These are phyloP conservation scores for Antheraea pernyi DNA, from an alignment of 1,140 invertebrate species.

Conservation along the genomic window DNA sequence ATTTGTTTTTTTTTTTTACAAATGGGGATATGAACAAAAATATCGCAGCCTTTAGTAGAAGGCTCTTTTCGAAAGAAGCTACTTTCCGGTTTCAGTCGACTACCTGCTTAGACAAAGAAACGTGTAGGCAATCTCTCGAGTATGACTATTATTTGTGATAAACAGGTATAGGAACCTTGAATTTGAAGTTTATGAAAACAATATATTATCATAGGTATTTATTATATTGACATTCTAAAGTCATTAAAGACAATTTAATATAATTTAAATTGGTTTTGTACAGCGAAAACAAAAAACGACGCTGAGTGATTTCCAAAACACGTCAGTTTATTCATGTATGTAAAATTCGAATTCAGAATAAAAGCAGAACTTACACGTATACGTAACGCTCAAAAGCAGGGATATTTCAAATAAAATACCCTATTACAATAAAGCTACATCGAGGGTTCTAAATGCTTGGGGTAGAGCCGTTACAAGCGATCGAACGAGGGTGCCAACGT, in stretches of 20 bases:
- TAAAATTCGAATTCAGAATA: background rate
- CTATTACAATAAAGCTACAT: conserved; percentile 24
- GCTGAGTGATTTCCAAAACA: background rate
- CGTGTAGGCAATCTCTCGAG: conserved; percentile 5
- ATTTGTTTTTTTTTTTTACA: background rate
- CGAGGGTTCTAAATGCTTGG: conserved; percentile 57
- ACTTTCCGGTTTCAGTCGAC: conserved; percentile 43
- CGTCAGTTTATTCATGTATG: background rate
- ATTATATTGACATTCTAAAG: background rate
- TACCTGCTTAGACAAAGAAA: conserved; percentile 48
- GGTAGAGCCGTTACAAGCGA: conserved; percentile 44
- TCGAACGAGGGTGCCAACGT: conserved; percentile 61
- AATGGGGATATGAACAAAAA: conserved; percentile 25
- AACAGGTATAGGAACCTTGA: background rate
- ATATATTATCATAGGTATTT: background rate
- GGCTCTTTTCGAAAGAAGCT: conserved; percentile 20
- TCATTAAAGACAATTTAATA: background rate
- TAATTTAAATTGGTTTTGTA: background rate
- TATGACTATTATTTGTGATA: background rate
- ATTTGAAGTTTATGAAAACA: background rate
- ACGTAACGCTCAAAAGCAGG: background rate
- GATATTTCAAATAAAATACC: conserved; percentile 23
- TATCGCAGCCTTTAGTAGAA: conserved; percentile 29
- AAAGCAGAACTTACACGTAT: background rate
- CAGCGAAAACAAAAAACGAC: background rate